Evolutionary conservation across 2,888 invertebrate genomes (phyloP), one percentile per base, ranked within the genome.

Genomic region (Troglohyphantes excavatus): DNA sequence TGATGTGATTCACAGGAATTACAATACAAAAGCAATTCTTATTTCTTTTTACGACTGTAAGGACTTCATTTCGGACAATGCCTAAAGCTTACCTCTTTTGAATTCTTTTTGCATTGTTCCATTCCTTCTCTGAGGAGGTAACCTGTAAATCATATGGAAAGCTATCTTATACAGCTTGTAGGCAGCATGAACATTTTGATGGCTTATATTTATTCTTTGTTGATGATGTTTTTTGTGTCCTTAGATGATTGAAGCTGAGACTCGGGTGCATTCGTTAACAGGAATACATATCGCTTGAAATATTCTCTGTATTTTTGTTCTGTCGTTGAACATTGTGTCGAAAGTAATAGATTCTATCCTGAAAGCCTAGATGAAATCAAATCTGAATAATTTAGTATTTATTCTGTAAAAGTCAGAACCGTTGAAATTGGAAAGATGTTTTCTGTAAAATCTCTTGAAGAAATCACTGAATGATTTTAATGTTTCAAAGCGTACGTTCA

Each of bases 61-160:
- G 27, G 59, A 27, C 21, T 33, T 78, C 39, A n/a, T 79, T 19
- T 72, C 78, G 82, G 75, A 88, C 75, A 88, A 88, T 88, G 79
- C 87, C 26, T 23, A 73, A 70, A 59, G 19, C 70, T 72, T 43
- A 9, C 53, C 65, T 63, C 29, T 63, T 59, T 29, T 29, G 82
- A 26, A 73, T 61, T 27, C 53, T 53, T 53, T 21, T 23, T 23
- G 88, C 63, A 88, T 88, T 88, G 88, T 88, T 82, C 61, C 59
- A 61, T 65, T 75, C 65, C 39, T 53, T 26, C 72, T 65, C 68
- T 78, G 73, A 72, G 79, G 73, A 27, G 23, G 73, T 79, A 53
- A 68, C 39, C 33, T 21, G 68, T 88, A 88, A 88, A 88, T 88
- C 88, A 88, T 61, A 7, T 81, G 21, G n/a, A 59, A 59, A 70